phyloP scores from a whole-genome alignment of 2,888 invertebrate species.

The Nomada hirtipes region DNA sequence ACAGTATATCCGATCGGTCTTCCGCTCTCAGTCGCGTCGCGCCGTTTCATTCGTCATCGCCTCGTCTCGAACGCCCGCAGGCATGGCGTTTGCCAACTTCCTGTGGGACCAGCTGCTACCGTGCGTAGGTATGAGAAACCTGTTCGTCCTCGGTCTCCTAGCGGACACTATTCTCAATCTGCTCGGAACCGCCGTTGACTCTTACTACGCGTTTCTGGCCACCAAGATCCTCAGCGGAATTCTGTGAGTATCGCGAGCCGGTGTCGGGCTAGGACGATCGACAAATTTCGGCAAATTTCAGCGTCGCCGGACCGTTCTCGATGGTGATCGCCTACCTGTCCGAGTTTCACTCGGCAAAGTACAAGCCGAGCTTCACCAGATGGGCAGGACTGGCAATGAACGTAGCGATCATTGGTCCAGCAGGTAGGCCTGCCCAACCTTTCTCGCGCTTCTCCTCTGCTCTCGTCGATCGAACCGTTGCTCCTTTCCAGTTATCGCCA shows the following conservation, averaged over 20 bases:
- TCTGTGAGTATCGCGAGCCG: constrained; percentile 86
- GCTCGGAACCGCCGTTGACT: constrained; percentile 88
- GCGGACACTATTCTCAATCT: constrained; percentile 88
- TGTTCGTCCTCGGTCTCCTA: constrained; percentile 89
- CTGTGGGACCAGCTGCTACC: constrained; percentile 92
- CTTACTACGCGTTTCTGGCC: constrained; percentile 88
- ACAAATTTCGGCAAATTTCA: constrained; percentile 78
- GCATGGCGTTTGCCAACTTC: constrained; percentile 91
- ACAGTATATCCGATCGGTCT: constrained; percentile 30
- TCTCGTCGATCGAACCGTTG: not conserved
- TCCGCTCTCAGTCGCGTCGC: not conserved
- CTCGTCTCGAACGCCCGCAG: constrained; percentile 83
- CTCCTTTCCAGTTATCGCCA: constrained; percentile 81
- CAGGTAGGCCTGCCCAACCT: constrained; percentile 80
- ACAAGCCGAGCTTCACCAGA: constrained; percentile 88
- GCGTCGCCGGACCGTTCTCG: constrained; percentile 90
- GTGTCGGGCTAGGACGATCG: not conserved
- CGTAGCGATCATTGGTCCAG: constrained; percentile 87
- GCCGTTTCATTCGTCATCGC: not conserved
- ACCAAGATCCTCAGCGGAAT: constrained; percentile 91
- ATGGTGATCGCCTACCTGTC: constrained; percentile 90
- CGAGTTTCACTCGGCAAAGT: constrained; percentile 89
- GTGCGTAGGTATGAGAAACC: constrained; percentile 88
- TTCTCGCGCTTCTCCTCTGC: not conserved
- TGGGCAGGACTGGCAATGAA: constrained; percentile 89